Conservation (phyloP, 2,797 vertebrate genomes). For the Pangasius djambal region DNA sequence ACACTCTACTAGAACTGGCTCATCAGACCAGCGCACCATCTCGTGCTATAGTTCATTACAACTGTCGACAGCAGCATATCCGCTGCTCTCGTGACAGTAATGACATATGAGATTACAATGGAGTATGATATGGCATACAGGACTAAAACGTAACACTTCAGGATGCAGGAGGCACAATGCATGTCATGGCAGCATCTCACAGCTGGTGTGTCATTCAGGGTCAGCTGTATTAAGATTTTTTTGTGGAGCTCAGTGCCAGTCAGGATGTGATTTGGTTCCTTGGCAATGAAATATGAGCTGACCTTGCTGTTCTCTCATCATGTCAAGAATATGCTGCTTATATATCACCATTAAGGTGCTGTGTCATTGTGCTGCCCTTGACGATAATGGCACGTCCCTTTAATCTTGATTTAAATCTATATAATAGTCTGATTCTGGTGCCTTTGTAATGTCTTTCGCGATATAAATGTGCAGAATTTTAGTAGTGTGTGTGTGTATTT, state of each 20-base stretch:
- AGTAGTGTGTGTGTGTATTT: slow-evolving; percentile 29
- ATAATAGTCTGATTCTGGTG: neutral
- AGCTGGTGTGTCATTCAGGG: neutral
- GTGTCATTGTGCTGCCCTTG: slow-evolving; percentile 57
- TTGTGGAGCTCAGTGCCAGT: neutral
- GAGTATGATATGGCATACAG: neutral
- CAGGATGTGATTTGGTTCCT: slow-evolving; percentile 3
- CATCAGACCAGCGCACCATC: slow-evolving; percentile 49
- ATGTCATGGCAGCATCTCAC: neutral
- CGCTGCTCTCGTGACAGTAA: neutral
- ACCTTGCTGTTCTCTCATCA: slow-evolving; percentile 8
- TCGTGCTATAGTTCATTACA: slow-evolving; percentile 64
- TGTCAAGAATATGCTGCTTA: slow-evolving; percentile 33
- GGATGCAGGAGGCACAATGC: neutral
- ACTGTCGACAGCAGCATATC: slow-evolving; percentile 53
- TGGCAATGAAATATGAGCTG: slow-evolving; percentile 36
- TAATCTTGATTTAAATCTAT: slow-evolving; percentile 24
- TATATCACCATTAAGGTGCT: slow-evolving; percentile 53
- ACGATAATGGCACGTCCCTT: slow-evolving; percentile 54
- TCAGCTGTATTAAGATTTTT: slow-evolving; percentile 9
- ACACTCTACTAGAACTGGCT: slow-evolving; percentile 13
- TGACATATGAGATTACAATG: neutral
- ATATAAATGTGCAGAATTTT: neutral
- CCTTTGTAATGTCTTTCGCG: neutral
- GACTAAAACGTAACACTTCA: neutral